Base-by-base conservation (phyloP, 2,113 vertebrate genomes). In the Gorsachius goisagi region DNA sequence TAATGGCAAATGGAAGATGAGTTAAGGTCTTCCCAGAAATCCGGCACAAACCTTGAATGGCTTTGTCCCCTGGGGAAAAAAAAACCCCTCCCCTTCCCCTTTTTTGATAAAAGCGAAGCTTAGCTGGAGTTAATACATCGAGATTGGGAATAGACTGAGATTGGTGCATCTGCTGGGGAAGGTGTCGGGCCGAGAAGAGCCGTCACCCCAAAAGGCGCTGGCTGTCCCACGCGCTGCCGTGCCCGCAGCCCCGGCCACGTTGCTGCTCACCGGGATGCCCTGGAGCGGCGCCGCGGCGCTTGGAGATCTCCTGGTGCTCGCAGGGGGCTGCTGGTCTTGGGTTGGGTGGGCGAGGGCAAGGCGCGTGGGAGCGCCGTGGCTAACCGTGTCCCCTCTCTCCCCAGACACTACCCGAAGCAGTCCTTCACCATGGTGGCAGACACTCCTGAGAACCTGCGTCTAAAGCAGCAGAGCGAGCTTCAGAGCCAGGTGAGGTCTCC, bases 391-490 rank as follows among this genome's bases (percentile, higher is more conserved):
- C 32, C 35, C 27, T 71, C 50, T 91, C 92, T 24, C 50, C 11
- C 19, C 98, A 99, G 99, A 98, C 99, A 99, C 98, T 99, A 99
- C 98, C 99, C 99, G 77, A 99, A 99, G 98, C 98, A 99, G 90
- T 98, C 98, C 92, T 99, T 99, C 98, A 99, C 99, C 97, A 98
- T 98, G 91, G 99, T 99, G 98, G 99, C 99, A 13, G 99, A 99
- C 97, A 99, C 99, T 82, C 99, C 99, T 9, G 99, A 99, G 98
- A 99, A 99, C 97, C 98, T 99, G 94, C 99, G 99, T 33, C 99
- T 99, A 81, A 99, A 99, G 98, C 98, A 99, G 97, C 99, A 99
- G 98, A 99, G 98, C 11, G 98, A 99, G 98, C 99, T 99, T 85
- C 99, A 99, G 98, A 99, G 99, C 98, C 98, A 99, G 98, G 99